Conservation (phyloP, 2,797 vertebrate genomes). For the Halcyon chelicuti region DNA sequence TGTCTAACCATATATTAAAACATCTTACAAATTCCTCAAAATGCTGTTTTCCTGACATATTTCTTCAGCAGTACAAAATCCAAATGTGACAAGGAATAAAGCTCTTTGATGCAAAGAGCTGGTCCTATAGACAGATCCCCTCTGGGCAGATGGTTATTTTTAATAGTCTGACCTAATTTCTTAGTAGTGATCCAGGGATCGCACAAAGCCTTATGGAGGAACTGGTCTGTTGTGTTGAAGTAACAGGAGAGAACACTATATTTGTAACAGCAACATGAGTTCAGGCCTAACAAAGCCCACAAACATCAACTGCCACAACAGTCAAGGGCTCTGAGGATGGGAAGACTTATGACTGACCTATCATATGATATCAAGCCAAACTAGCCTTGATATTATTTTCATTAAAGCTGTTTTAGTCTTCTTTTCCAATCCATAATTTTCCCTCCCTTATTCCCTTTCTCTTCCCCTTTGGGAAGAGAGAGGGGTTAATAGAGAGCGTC, state of each 20-base stretch:
- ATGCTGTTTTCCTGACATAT: conserved; percentile 25
- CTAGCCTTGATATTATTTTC: neutral
- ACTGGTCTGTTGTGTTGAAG: neutral
- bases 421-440: neutral
- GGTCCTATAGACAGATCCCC: conserved; percentile 57
- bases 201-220: conserved; percentile 35
- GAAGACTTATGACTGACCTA: neutral
- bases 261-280: neutral
- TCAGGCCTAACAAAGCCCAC: neutral
- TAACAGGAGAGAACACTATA: neutral
- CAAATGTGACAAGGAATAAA: conserved; percentile 48
- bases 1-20: neutral
- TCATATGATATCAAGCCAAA: neutral
- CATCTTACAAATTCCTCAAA: neutral
- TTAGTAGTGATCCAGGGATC: conserved; percentile 45
- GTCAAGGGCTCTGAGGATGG: neutral
- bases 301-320: neutral
- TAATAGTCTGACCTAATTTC: conserved; percentile 76
- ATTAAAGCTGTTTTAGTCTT: neutral
- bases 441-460: neutral
- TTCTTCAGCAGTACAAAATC: neutral
- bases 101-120: conserved; percentile 1
- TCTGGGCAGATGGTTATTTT: conserved; percentile 71
- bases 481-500: neutral
- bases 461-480: neutral